Evolutionary conservation across 2,797 vertebrate genomes (phyloP).

Genomic region (Channa striata): DNA sequence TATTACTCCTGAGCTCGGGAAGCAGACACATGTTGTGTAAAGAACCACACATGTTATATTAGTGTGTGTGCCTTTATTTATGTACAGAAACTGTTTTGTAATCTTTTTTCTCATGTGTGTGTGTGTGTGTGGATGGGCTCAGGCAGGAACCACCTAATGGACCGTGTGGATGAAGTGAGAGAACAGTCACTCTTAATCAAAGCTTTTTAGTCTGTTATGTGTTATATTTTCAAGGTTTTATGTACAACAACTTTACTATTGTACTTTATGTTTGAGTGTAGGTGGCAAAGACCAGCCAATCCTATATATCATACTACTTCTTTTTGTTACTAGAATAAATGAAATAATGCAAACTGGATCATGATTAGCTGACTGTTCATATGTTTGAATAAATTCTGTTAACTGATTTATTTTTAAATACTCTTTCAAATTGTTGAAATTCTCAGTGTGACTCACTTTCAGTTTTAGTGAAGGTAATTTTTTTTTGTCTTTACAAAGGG

Average conservation of each 20-base stretch:
- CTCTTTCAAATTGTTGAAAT: background rate
- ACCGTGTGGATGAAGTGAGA: too few relatives aligned
- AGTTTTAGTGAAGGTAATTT: background rate
- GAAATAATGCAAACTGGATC: too few relatives aligned
- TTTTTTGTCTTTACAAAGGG: conserved; percentile 10
- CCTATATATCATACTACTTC: too few relatives aligned
- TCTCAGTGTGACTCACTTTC: background rate
- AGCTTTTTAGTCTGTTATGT: too few relatives aligned
- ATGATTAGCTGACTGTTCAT: background rate
- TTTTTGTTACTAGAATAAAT: too few relatives aligned
- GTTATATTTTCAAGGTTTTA: too few relatives aligned
- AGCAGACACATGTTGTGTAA: conserved; percentile 51
- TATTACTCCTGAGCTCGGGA: conserved; percentile 71
- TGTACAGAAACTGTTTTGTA: background rate
- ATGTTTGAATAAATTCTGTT: background rate
- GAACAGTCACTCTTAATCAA: too few relatives aligned
- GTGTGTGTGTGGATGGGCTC: too few relatives aligned
- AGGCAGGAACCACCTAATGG: background rate
- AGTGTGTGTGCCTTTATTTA: conserved; percentile 11
- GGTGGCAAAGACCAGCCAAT: too few relatives aligned
- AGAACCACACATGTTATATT: conserved; percentile 55
- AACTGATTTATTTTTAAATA: background rate
- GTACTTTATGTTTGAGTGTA: too few relatives aligned
- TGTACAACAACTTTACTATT: too few relatives aligned
- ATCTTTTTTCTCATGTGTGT: too few relatives aligned